Evolutionary conservation across 2,797 vertebrate species (phyloP).

Genomic region (Geotria australis): DNA sequence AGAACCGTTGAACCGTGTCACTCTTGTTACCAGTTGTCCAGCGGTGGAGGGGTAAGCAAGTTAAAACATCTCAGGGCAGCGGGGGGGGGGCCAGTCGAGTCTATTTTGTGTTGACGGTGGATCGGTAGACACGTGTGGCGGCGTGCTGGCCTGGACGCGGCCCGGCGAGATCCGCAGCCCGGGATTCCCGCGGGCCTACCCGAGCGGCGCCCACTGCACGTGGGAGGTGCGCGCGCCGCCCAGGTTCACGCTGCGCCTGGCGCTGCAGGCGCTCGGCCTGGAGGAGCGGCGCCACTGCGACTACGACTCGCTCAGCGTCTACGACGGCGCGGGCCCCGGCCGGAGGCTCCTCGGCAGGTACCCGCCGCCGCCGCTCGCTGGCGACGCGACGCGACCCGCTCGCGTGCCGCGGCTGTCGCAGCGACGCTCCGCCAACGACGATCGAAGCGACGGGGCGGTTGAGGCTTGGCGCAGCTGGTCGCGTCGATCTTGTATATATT

Average conservation of each 20-base stretch:
- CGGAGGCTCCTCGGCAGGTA: constrained; percentile 4
- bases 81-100: too few species aligned
- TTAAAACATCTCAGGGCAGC: too few species aligned
- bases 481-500: too few species aligned
- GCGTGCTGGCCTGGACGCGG: background rate
- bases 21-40: too few species aligned
- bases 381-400: too few species aligned
- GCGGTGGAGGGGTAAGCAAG: too few species aligned
- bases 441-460: too few species aligned
- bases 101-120: too few species aligned
- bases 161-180: constrained; percentile 4
- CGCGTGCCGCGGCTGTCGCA: too few species aligned
- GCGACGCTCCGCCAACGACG: too few species aligned
- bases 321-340: constrained; percentile 2
- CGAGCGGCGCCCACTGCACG: constrained; percentile 5
- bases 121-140: constrained; percentile 3
- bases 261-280: constrained; percentile 3
- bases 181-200: constrained; percentile 5
- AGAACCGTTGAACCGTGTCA: too few species aligned
- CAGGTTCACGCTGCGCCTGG: constrained; percentile 2
- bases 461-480: too few species aligned
- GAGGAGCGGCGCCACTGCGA: constrained; percentile 5
- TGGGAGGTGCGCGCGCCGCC: constrained; percentile 3
- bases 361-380: background rate
- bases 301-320: constrained; percentile 4